Conservation (phyloP, 2,888 invertebrate species). For the Neoitamus cyanurus region DNA sequence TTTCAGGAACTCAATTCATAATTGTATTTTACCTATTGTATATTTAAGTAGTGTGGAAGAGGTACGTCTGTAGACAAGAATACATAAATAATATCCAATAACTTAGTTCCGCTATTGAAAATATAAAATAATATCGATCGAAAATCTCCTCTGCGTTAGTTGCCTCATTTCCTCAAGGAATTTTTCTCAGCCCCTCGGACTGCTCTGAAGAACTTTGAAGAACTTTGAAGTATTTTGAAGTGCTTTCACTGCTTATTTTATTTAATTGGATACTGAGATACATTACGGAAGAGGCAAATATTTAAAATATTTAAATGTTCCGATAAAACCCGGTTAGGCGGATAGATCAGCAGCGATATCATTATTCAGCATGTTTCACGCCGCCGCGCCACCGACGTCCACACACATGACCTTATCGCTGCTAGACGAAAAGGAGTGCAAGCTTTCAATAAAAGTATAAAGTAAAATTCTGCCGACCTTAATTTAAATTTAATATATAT, state of each 20-base stretch:
- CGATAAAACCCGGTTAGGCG: not conserved
- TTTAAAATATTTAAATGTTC: not conserved
- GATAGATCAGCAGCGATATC: not conserved
- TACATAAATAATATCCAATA: no score
- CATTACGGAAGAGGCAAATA: not conserved
- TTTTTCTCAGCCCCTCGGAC: not conserved
- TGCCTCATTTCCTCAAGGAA: not conserved
- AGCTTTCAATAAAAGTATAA: not conserved
- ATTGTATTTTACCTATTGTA: no score
- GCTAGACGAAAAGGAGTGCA: not conserved
- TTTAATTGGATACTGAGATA: not conserved
- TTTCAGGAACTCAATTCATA: no score
- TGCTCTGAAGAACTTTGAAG: no score
- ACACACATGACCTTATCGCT: not conserved
- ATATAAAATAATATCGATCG: no score
- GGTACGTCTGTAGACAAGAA: no score
- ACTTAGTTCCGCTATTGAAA: no score
- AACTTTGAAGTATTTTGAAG: not conserved
- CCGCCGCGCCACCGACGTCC: not conserved
- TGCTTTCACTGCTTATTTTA: not conserved
- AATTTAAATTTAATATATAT: no score
- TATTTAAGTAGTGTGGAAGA: no score
- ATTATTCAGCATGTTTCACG: not conserved
- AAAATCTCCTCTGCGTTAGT: not conserved
- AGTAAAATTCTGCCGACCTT: not conserved